phyloP scores from a whole-genome alignment of 2,888 invertebrate genomes.

The Drosophila histrio region DNA sequence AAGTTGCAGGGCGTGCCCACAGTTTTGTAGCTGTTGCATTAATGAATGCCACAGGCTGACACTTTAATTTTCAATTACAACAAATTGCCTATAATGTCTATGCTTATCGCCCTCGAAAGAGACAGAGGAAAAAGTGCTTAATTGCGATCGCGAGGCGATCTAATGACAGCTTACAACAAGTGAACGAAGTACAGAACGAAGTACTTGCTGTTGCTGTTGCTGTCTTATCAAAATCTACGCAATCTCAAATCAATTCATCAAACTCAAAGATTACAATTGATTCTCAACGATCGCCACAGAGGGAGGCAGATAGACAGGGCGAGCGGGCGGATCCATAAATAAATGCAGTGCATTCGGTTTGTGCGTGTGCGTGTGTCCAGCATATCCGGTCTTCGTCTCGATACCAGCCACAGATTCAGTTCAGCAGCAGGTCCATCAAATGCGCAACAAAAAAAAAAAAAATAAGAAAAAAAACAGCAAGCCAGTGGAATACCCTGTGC shows the following conservation, averaged over 20 bases:
- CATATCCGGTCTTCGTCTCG: constrained; percentile 68
- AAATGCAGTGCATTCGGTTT: constrained; percentile 73
- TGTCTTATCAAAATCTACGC: constrained; percentile 68
- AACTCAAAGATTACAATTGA: constrained; percentile 76
- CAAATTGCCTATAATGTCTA: constrained; percentile 80
- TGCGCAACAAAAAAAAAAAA: constrained; percentile 53
- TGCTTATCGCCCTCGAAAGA: constrained; percentile 72
- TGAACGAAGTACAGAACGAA: background rate
- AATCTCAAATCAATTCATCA: constrained; percentile 81
- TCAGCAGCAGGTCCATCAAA: constrained; percentile 63
- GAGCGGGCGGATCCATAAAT: constrained; percentile 81
- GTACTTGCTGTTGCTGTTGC: background rate
- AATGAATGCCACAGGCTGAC: constrained; percentile 79
- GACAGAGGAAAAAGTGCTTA: constrained; percentile 47
- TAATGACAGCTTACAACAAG: constrained; percentile 69
- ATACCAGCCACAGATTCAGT: constrained; percentile 6
- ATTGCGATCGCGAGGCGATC: constrained; percentile 53
- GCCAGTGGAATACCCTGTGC: no score
- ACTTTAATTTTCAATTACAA: constrained; percentile 81
- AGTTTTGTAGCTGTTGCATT: constrained; percentile 55
- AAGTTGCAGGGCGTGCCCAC: constrained; percentile 43
- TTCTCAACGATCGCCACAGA: constrained; percentile 42
- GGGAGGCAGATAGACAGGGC: background rate
- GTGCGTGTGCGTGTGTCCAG: constrained; percentile 72
- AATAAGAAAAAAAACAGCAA: background rate